A percentile compares a stretch with the other conserved stretches of the same genome.
phyloP scores from a whole-genome alignment of 2,113 vertebrate genomes.

The Numenius arquata region DNA sequence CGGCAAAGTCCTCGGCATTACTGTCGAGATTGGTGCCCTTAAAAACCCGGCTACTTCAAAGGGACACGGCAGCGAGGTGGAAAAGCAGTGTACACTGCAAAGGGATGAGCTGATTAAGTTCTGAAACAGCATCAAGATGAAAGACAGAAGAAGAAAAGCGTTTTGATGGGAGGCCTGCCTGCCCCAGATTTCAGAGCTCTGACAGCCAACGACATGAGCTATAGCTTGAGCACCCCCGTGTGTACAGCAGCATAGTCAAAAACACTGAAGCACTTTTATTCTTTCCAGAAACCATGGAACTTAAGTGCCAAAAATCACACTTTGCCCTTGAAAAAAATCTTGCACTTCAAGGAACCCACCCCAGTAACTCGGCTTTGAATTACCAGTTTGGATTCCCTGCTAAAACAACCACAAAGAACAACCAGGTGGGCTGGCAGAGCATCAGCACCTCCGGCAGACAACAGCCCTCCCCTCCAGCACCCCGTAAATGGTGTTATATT shows the following conservation, averaged over 20 bases:
- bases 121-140: neutral
- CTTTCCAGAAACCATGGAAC: neutral
- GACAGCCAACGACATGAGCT: neutral
- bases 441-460: neutral
- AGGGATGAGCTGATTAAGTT: neutral
- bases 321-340: neutral
- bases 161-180: neutral
- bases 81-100: neutral
- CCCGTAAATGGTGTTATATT: neutral
- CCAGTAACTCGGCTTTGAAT: neutral
- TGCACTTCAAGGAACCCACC: neutral
- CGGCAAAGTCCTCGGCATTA: neutral
- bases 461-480: neutral
- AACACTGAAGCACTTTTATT: fast-evolving
- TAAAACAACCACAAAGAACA: neutral
- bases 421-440: neutral
- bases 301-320: neutral
- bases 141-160: neutral
- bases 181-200: neutral
- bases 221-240: neutral
- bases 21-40: neutral
- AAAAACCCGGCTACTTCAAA: slow-evolving; percentile 30
- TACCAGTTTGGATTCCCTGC: neutral
- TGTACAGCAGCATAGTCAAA: neutral
- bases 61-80: neutral